phyloP scores from a whole-genome alignment of 1,140 invertebrate species.

The Ditylenchus dipsaci region DNA sequence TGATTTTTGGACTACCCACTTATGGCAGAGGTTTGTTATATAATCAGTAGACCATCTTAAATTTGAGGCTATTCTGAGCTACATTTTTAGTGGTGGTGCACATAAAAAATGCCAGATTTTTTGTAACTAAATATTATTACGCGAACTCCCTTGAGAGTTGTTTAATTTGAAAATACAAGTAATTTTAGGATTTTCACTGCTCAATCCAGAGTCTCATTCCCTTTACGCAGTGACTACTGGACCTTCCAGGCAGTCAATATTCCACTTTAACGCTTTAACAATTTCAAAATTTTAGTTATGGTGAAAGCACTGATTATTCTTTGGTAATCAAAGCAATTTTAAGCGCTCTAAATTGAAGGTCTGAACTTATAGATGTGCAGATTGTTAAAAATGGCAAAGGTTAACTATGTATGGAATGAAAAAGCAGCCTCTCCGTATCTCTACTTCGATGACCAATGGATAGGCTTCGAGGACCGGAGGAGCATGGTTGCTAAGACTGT shows the following conservation, averaged over 20 bases:
- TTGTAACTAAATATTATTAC: too few relatives aligned
- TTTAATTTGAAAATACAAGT: too few relatives aligned
- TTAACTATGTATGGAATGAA: slow-evolving; percentile 38
- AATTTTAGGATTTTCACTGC: slow-evolving; percentile 17
- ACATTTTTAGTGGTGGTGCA: too few relatives aligned
- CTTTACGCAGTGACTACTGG: slow-evolving; percentile 11
- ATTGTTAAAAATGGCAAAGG: slow-evolving; percentile 12
- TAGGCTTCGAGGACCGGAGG: slow-evolving; percentile 26
- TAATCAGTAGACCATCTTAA: too few relatives aligned
- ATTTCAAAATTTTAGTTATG: neutral
- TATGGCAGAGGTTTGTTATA: slow-evolving; percentile 40
- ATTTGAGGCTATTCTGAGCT: too few relatives aligned
- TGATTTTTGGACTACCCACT: slow-evolving; percentile 46
- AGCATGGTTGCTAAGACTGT: slow-evolving; percentile 34
- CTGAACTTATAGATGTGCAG: slow-evolving; percentile 17
- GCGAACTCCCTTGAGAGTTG: too few relatives aligned
- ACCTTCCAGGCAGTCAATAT: neutral
- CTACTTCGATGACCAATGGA: slow-evolving; percentile 27
- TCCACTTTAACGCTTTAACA: slow-evolving; percentile 13
- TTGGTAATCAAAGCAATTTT: neutral
- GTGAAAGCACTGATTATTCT: neutral
- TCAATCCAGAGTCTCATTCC: slow-evolving; percentile 4
- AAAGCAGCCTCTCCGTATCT: slow-evolving; percentile 42
- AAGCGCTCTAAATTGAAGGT: slow-evolving; percentile 5
- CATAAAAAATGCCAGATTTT: too few relatives aligned